phyloP scores from a whole-genome alignment of 2,888 invertebrate species.

The Malacosoma neustria region DNA sequence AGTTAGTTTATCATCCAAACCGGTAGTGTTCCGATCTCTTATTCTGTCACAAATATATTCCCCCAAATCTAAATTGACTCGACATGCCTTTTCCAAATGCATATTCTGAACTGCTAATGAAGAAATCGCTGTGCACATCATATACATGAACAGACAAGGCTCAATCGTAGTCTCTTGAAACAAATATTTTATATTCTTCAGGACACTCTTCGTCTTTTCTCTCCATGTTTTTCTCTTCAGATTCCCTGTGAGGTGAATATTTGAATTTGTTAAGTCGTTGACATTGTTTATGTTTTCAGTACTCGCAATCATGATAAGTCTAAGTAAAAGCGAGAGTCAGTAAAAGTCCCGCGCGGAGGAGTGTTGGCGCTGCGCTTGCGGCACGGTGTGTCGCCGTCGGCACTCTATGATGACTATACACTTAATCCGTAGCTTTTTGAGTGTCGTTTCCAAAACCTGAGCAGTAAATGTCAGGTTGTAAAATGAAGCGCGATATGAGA shows the following conservation, averaged over 20 bases:
- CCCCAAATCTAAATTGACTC: constrained; percentile 66
- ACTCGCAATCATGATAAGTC: constrained; percentile 40
- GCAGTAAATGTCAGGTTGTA: constrained; percentile 58
- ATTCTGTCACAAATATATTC: constrained; percentile 71
- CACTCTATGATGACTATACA: constrained; percentile 40
- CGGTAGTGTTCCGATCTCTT: constrained; percentile 49
- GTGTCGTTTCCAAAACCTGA: constrained; percentile 59
- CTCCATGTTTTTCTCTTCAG: constrained; percentile 33
- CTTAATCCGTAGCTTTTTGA: constrained; percentile 51
- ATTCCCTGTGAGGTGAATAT: constrained; percentile 41
- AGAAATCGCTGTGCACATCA: constrained; percentile 78
- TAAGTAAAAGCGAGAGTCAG: constrained; percentile 47
- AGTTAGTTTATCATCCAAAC: constrained; percentile 49
- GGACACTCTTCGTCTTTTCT: constrained; percentile 40
- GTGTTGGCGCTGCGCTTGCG: constrained; percentile 37
- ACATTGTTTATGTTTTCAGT: constrained; percentile 36
- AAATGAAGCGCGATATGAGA: constrained; percentile 52
- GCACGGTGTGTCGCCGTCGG: constrained; percentile 32
- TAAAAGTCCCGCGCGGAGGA: constrained; percentile 36
- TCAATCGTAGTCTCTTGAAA: constrained; percentile 75
- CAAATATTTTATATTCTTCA: constrained; percentile 49
- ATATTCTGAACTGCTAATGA: constrained; percentile 74
- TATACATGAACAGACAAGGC: constrained; percentile 78
- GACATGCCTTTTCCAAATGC: constrained; percentile 75
- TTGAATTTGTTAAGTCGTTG: constrained; percentile 50